These are phyloP conservation scores for Oscheius sp. DNA, from an alignment of 2,888 invertebrate genomes.

Conservation along the genomic window DNA sequence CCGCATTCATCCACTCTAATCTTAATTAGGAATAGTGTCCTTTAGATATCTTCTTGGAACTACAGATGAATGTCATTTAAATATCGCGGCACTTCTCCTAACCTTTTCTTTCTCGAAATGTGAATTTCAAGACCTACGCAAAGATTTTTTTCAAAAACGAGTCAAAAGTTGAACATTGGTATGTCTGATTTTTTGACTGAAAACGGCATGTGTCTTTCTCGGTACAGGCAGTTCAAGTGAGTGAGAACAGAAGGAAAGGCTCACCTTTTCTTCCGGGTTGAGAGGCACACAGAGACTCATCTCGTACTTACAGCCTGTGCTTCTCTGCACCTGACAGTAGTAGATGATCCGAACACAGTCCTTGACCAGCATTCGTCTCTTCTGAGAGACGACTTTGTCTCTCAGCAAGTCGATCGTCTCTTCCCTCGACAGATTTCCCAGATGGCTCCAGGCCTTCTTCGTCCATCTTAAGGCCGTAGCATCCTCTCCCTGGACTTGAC, in stretches of 20 bases:
- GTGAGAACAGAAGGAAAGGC: no score
- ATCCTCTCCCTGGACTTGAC: neutral
- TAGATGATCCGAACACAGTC: slow-evolving; percentile 36
- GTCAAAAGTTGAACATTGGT: no score
- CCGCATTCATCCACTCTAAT: slow-evolving; percentile 19
- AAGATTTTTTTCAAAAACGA: no score
- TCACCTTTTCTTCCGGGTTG: slow-evolving; percentile 32
- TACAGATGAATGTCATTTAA: no score
- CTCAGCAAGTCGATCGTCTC: slow-evolving; percentile 29
- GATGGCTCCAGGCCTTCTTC: slow-evolving; percentile 34
- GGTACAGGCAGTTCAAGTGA: no score
- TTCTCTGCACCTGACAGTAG: slow-evolving; percentile 37
- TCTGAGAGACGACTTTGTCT: slow-evolving; percentile 35
- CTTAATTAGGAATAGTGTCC: neutral
- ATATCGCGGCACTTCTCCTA: neutral
- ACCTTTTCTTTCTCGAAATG: neutral
- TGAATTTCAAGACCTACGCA: no score
- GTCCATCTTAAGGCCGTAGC: slow-evolving; percentile 20
- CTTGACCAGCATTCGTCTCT: slow-evolving; percentile 35
- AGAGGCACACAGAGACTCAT: slow-evolving; percentile 35
- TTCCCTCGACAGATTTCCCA: slow-evolving; percentile 22
- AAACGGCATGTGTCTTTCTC: no score
- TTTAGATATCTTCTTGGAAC: no score
- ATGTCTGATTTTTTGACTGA: no score
- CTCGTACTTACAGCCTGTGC: slow-evolving; percentile 34